Evolutionary conservation across 2,797 vertebrate genomes (phyloP), one percentile per base, ranked within the genome.

Genomic region (Tympanoctomys barrerae): DNA sequence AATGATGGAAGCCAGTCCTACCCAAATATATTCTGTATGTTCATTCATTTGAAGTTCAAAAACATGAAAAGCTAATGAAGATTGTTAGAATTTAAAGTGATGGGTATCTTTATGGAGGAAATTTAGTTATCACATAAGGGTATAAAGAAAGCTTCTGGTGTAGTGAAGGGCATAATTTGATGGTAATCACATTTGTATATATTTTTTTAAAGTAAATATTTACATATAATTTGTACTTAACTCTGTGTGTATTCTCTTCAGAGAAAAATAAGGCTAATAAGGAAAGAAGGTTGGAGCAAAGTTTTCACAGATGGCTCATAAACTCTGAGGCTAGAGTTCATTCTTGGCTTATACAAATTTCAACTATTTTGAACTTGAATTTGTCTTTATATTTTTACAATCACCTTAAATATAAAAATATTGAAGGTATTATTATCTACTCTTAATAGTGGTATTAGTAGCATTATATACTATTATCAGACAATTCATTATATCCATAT

Each of bases 291-390:
- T 1, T 26, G 86, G 16, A 21, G 0, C 49, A 59, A 5, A 77
- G 46, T 85, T 90, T 70, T 66, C 8, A 81, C 21, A 73, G 9
- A 22, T 18, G 93, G 19, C 5, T 79, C 14, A 92, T 42, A 78
- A 73, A 64, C 6, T 87, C 31, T 92, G 33, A 77, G 33, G 9
- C 5, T 73, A 54, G 75, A 13, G 2, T 68, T 1, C 8, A 78
- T 80, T 90, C 18, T 83, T 84, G 1, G 68, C 91, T 94, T 80
- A 86, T 39, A 61, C 11, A 73, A 39, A 89, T 90, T 94, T 94
- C 49, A 78, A 28, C 4, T 80, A 78, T 8, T 3, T 42, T 75
- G 39, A 57, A 85, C 7, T 57, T 92, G 10, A 26, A 61, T 66
- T 81, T 91, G 24, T 61, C 22, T 91, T 52, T 94, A 31, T 46